Evolutionary conservation across 2,888 invertebrate genomes (phyloP).

Genomic region (Gryllus longicercus): DNA sequence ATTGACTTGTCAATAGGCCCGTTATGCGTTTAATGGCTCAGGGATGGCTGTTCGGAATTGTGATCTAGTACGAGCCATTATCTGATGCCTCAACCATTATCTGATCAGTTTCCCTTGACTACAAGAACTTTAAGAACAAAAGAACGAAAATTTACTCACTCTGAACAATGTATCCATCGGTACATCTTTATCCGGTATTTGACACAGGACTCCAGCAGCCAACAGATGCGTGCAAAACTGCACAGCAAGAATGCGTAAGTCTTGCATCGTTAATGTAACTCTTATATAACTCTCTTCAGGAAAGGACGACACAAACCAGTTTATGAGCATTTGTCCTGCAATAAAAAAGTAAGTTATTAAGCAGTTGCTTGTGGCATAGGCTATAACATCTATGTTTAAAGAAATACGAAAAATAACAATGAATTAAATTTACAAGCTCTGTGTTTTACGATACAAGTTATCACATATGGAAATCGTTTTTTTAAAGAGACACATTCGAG

Average conservation of each 20-base stretch:
- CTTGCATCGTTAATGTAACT: conserved; percentile 62
- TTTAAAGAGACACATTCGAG: no score
- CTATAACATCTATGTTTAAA: no score
- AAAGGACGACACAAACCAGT: conserved; percentile 80
- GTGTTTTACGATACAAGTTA: no score
- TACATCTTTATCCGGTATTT: conserved; percentile 71
- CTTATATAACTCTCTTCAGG: conserved; percentile 66
- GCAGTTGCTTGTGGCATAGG: no score
- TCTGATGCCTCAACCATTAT: no score
- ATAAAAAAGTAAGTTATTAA: conserved; percentile 36
- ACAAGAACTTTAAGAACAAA: not conserved
- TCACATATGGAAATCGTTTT: no score
- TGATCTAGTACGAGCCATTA: no score
- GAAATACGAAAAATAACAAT: no score
- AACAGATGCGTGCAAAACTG: conserved; percentile 86
- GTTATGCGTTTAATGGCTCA: no score
- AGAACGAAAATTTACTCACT: conserved; percentile 51
- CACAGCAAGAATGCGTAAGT: conserved; percentile 70
- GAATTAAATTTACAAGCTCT: no score
- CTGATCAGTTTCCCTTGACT: not conserved
- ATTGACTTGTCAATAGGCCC: no score
- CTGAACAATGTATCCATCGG: conserved; percentile 65
- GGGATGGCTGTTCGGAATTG: no score
- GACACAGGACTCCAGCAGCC: conserved; percentile 79
- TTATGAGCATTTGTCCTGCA: conserved; percentile 87